These are phyloP conservation scores for Eolophus roseicapilla DNA, from an alignment of 2,113 vertebrate genomes.

Conservation along the genomic window DNA sequence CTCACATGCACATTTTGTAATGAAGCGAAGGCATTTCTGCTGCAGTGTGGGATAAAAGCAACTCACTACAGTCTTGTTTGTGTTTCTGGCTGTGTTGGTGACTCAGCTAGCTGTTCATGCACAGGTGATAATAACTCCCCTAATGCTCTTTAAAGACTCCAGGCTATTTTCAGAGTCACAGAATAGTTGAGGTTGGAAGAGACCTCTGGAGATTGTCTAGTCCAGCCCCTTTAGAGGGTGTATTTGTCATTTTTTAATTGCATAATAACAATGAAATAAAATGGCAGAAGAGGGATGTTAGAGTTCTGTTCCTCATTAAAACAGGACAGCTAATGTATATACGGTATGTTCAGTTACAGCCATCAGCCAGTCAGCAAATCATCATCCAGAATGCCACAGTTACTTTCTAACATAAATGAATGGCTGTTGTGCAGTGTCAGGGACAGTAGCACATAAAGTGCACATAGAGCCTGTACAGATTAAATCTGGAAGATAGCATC, in stretches of 20 bases:
- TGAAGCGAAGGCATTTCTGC: neutral
- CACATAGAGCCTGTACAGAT: neutral
- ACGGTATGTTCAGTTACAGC: neutral
- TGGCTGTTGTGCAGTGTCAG: neutral
- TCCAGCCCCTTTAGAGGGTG: neutral
- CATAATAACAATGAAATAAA: neutral
- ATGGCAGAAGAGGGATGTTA: neutral
- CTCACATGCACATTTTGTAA: neutral
- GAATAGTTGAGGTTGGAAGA: neutral
- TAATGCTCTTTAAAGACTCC: neutral
- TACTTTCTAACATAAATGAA: neutral
- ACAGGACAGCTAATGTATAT: neutral
- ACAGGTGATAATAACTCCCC: neutral
- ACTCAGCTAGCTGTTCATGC: neutral
- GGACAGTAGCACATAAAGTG: neutral
- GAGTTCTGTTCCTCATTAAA: conserved; percentile 50
- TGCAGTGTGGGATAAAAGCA: neutral
- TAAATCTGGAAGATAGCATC: neutral
- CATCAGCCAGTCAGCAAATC: conserved; percentile 30
- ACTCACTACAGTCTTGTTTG: neutral
- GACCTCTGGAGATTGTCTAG: neutral
- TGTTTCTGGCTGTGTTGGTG: neutral
- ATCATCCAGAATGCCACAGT: neutral
- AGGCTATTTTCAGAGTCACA: neutral
- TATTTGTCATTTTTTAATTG: conserved; percentile 42